Evolutionary conservation across 2,888 invertebrate species (phyloP).

Genomic region (Orthonychiurus folsomi): DNA sequence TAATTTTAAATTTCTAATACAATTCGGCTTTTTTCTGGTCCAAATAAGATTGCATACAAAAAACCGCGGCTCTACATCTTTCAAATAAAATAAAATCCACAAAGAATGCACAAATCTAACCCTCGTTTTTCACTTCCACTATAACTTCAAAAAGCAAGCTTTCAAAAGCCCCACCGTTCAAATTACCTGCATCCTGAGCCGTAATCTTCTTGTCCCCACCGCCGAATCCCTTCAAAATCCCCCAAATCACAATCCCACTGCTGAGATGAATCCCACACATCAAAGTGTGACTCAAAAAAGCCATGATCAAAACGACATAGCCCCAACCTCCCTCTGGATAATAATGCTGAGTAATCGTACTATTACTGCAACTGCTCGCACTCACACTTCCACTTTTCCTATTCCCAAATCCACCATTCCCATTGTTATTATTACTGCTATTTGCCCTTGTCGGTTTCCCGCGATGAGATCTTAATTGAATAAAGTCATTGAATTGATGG

Average conservation of each 20-base stretch:
- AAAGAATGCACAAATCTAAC: no score
- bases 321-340: slow-evolving; percentile 40
- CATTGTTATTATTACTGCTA: not conserved
- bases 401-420: not conserved
- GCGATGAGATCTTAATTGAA: not conserved
- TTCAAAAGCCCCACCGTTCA: no score
- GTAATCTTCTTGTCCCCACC: not conserved
- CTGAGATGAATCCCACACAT: slow-evolving; percentile 34
- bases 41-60: no score
- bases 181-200: not conserved
- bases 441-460: not conserved
- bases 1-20: no score
- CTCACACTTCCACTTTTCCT: slow-evolving; percentile 18
- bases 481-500: not conserved
- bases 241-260: slow-evolving; percentile 26
- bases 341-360: slow-evolving; percentile 38
- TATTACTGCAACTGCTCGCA: slow-evolving; percentile 20
- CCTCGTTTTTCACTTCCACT: no score
- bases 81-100: no score
- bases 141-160: no score
- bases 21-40: no score
- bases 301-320: slow-evolving; percentile 32
- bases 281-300: slow-evolving; percentile 32
- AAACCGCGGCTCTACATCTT: no score
- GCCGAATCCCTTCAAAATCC: not conserved